phyloP scores from a whole-genome alignment of 2,113 vertebrate genomes.

The Prochilodus magdalenae region DNA sequence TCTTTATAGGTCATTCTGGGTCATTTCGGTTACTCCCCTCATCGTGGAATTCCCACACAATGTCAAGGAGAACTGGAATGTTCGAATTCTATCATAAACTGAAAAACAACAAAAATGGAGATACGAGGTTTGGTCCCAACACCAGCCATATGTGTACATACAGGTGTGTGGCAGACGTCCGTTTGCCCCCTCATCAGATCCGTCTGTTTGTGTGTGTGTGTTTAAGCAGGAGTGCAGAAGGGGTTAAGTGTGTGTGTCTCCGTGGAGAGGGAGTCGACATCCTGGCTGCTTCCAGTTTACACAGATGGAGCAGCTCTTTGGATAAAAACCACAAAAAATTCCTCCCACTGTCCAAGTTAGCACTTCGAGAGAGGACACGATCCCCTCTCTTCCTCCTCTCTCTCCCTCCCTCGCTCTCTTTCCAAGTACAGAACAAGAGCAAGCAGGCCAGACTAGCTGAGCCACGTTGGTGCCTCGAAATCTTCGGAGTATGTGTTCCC shows the following conservation, averaged over 20 bases:
- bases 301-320: slow-evolving; percentile 85
- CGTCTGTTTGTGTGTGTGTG: slow-evolving; percentile 64
- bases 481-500: not conserved
- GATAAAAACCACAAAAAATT: slow-evolving; percentile 86
- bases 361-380: slow-evolving; percentile 75
- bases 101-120: too few species aligned
- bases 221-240: not conserved
- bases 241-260: slow-evolving; percentile 52
- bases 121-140: too few species aligned
- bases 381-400: slow-evolving; percentile 54
- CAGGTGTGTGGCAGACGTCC: too few species aligned
- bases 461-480: not conserved
- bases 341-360: slow-evolving; percentile 84
- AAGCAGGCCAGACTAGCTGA: slow-evolving; percentile 66
- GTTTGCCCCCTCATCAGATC: too few species aligned
- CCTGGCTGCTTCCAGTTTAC: slow-evolving; percentile 83
- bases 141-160: too few species aligned
- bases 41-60: too few species aligned
- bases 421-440: slow-evolving; percentile 21
- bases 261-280: slow-evolving; percentile 77
- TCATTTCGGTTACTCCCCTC: too few species aligned
- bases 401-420: slow-evolving; percentile 50
- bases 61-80: too few species aligned
- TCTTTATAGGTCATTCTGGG: too few species aligned
- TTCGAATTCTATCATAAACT: too few species aligned